These are phyloP conservation scores for Adineta ricciae DNA, from an alignment of 2,888 invertebrate genomes.

Conservation along the genomic window DNA sequence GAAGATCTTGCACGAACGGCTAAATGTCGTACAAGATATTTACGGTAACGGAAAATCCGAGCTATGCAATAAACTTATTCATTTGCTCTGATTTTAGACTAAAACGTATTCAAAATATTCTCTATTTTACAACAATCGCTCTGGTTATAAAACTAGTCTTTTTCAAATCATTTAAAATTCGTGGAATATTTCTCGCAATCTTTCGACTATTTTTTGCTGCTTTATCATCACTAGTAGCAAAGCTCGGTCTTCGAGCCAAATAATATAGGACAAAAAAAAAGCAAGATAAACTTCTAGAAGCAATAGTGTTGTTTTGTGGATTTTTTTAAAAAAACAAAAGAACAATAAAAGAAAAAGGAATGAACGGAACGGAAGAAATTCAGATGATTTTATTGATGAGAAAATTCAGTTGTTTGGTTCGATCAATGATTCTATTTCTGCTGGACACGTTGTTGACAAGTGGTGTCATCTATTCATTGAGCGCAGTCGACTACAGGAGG, in stretches of 20 bases:
- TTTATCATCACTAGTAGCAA: background rate
- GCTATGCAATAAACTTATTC: background rate
- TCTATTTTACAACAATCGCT: slow-evolving; percentile 16
- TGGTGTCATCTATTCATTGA: background rate
- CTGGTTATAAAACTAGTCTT: slow-evolving; percentile 25
- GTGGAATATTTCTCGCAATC: slow-evolving; percentile 3
- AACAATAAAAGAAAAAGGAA: background rate
- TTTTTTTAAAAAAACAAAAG: background rate
- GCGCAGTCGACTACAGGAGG: background rate
- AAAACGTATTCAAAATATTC: slow-evolving; percentile 25
- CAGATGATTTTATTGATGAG: too few relatives aligned
- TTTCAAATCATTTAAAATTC: slow-evolving; percentile 25
- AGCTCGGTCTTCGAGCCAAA: background rate
- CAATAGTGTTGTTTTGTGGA: background rate
- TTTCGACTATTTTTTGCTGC: slow-evolving; percentile 21
- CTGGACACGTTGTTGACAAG: background rate
- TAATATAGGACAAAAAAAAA: background rate
- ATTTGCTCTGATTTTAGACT: slow-evolving; percentile 17
- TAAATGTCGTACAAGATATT: slow-evolving; percentile 25
- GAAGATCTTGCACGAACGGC: slow-evolving; percentile 29
- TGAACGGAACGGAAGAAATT: background rate
- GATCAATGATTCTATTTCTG: too few relatives aligned
- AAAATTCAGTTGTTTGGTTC: too few relatives aligned
- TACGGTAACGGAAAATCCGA: slow-evolving; percentile 9
- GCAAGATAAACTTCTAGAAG: too few relatives aligned